Conservation (phyloP, 2,113 vertebrate genomes). For the Vombatus ursinus region DNA sequence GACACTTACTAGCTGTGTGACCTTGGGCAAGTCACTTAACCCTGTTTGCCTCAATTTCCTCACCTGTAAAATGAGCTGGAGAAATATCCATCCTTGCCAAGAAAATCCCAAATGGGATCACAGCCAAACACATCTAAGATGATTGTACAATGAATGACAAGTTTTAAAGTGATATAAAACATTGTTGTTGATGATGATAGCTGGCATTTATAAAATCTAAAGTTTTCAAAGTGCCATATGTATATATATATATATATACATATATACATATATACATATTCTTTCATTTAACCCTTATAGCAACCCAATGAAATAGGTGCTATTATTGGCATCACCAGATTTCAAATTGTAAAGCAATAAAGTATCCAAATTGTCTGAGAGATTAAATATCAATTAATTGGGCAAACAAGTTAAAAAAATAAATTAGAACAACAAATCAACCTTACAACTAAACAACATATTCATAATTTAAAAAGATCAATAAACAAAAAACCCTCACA, state of each 20-base stretch:
- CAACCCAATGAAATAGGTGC: not conserved
- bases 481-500: not conserved
- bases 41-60: too few species aligned
- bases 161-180: not conserved
- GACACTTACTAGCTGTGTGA: too few species aligned
- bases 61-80: too few species aligned
- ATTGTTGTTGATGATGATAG: not conserved
- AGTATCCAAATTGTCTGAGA: not conserved
- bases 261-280: not conserved
- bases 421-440: not conserved
- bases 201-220: not conserved
- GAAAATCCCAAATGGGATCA: not conserved
- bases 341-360: not conserved
- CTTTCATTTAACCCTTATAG: not conserved
- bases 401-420: not conserved
- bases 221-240: not conserved
- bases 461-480: not conserved
- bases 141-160: not conserved
- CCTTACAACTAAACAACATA: not conserved
- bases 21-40: too few species aligned
- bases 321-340: not conserved
- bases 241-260: too few species aligned
- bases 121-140: not conserved
- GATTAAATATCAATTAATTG: not conserved
- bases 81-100: too few species aligned